Conservation (phyloP, 1,140 invertebrate species). For the Tetragnatha versicolor region DNA sequence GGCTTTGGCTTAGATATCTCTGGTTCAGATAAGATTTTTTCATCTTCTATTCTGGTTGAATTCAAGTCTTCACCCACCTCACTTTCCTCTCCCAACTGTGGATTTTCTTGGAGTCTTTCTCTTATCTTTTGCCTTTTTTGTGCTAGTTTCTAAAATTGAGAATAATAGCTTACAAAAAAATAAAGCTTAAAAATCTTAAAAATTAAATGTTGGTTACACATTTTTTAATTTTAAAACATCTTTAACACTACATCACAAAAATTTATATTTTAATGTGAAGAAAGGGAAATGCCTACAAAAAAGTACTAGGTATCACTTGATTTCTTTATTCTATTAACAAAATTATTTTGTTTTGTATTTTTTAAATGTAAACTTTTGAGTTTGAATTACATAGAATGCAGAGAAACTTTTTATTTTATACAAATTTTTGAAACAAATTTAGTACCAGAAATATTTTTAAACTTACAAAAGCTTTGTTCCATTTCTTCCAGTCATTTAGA, state of each 20-base stretch:
- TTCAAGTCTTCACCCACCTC: background rate
- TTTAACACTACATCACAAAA: too few species aligned
- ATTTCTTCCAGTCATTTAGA: constrained; percentile 63
- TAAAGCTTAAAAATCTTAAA: too few species aligned
- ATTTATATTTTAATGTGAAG: too few species aligned
- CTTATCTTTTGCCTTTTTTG: constrained; percentile 46
- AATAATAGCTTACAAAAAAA: too few species aligned
- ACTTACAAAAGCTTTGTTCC: constrained; percentile 60
- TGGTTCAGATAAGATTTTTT: constrained; percentile 34
- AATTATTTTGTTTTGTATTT: background rate
- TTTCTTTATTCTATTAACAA: too few species aligned
- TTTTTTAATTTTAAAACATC: too few species aligned
- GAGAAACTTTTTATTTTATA: background rate
- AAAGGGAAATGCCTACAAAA: too few species aligned
- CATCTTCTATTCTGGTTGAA: constrained; percentile 25
- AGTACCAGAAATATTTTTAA: too few species aligned
- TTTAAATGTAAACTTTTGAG: background rate
- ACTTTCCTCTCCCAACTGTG: constrained; percentile 29
- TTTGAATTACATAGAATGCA: too few species aligned
- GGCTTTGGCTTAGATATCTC: constrained; percentile 45
- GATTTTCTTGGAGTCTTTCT: constrained; percentile 44
- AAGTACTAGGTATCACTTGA: too few species aligned
- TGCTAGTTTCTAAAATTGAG: constrained; percentile 52
- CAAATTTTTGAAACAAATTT: background rate
- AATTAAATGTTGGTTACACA: too few species aligned